Conservation (phyloP, 2,797 vertebrate genomes). For the Pseudochirops corinnae region DNA sequence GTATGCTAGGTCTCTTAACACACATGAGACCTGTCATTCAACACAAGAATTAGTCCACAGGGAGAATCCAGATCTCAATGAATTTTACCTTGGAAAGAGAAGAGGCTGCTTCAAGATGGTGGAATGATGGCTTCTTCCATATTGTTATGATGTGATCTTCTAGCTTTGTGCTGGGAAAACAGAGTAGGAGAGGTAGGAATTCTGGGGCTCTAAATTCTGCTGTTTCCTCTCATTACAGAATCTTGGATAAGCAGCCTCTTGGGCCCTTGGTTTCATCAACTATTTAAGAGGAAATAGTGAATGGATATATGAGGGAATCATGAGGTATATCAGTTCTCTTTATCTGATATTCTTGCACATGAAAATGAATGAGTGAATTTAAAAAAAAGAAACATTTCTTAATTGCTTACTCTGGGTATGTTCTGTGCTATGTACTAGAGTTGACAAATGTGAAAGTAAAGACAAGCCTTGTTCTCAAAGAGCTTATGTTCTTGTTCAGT, state of each 20-base stretch:
- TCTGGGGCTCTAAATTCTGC: not conserved
- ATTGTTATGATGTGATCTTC: not conserved
- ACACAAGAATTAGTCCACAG: not conserved
- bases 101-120: not conserved
- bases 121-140: not conserved
- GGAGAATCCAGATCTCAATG: not conserved
- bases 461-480: not conserved
- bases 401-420: not conserved
- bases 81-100: not conserved
- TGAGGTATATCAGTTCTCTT: not conserved
- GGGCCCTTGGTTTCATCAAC: not conserved
- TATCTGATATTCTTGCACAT: not conserved
- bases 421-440: not conserved
- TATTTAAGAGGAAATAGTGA: not conserved
- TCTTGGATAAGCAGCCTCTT: not conserved
- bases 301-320: not conserved
- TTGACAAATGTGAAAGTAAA: not conserved
- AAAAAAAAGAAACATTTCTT: not conserved
- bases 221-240: not conserved
- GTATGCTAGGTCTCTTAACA: conserved; percentile 48
- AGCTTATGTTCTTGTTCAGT: not conserved
- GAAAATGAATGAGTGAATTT: not conserved
- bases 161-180: not conserved
- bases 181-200: not conserved
- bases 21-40: conserved; percentile 29